Evolutionary conservation across 1,140 invertebrate species (phyloP).

Genomic region (Danaus plexippus): DNA sequence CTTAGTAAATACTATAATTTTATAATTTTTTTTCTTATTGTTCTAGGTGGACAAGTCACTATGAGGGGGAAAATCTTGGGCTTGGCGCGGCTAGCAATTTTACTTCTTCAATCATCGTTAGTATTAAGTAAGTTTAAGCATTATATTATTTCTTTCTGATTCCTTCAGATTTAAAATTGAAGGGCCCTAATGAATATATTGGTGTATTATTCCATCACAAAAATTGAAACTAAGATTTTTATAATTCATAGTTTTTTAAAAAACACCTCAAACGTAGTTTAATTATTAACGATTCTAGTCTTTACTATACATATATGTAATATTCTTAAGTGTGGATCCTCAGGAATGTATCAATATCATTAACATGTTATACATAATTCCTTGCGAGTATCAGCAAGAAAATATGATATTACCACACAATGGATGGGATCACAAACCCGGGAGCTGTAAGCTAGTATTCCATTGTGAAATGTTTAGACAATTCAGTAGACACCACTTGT

Average conservation of each 20-base stretch:
- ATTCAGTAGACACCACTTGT: conserved; percentile 14
- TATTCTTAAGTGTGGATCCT: too few relatives aligned
- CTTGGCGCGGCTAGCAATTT: conserved; percentile 49
- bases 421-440: conserved; percentile 15
- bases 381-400: too few relatives aligned
- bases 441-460: conserved; percentile 20
- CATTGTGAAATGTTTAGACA: conserved; percentile 25
- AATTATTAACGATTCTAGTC: neutral
- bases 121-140: conserved; percentile 44
- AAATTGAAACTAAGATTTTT: too few relatives aligned
- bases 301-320: neutral
- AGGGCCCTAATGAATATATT: too few relatives aligned
- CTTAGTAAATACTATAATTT: neutral
- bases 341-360: too few relatives aligned
- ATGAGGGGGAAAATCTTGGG: conserved; percentile 57
- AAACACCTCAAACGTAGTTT: too few relatives aligned
- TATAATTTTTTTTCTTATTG: conserved; percentile 20
- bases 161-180: too few relatives aligned
- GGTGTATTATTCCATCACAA: too few relatives aligned
- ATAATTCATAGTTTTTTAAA: too few relatives aligned
- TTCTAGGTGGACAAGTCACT: conserved; percentile 40
- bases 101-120: conserved; percentile 50
- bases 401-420: conserved; percentile 15
- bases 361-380: too few relatives aligned
- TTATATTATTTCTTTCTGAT: too few relatives aligned